Conservation (phyloP, 2,888 invertebrate species). For the Leucoma salicis region DNA sequence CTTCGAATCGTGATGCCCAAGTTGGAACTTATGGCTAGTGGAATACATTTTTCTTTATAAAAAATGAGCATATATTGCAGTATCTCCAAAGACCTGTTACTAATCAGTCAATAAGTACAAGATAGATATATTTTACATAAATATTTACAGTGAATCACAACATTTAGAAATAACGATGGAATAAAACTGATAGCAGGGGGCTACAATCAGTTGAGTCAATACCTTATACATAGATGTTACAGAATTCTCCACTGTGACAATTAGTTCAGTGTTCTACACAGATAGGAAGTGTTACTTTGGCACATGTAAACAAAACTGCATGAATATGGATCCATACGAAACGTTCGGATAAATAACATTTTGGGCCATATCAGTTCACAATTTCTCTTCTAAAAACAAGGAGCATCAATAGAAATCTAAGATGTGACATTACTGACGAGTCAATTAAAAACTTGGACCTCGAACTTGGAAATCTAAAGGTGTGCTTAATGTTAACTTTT, state of each 20-base stretch:
- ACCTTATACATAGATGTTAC: constrained; percentile 33
- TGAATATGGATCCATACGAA: neutral
- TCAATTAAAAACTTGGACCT: too few species aligned
- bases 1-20: constrained; percentile 26
- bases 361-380: too few species aligned
- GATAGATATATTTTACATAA: constrained; percentile 46
- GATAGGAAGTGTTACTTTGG: constrained; percentile 21
- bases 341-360: too few species aligned
- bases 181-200: constrained; percentile 27
- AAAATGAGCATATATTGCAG: constrained; percentile 1
- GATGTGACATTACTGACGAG: too few species aligned
- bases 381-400: too few species aligned
- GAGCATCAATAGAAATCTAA: too few species aligned
- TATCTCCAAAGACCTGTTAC: constrained; percentile 29
- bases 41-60: constrained; percentile 22
- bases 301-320: constrained; percentile 16
- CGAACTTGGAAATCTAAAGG: too few species aligned
- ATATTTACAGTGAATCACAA: constrained; percentile 67
- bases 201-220: constrained; percentile 42
- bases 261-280: too few species aligned
- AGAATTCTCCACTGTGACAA: too few species aligned
- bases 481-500: too few species aligned
- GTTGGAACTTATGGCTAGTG: constrained; percentile 32
- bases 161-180: constrained; percentile 36
- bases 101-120: constrained; percentile 67